phyloP scores from a whole-genome alignment of 2,888 invertebrate species.

The Philopedon plagiatum region DNA sequence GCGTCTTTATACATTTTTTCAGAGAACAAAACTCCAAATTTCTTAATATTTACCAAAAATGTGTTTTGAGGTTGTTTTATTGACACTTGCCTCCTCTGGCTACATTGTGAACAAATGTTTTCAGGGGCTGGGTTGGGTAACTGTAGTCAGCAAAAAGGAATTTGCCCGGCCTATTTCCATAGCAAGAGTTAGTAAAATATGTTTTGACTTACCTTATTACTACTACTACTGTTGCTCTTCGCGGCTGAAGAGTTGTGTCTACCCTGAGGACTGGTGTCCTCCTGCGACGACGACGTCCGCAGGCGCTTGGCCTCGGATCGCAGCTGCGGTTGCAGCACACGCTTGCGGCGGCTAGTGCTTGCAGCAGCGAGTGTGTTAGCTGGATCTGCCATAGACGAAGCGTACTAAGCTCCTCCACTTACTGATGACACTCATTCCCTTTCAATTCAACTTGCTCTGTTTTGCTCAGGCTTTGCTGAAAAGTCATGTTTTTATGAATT shows the following conservation, averaged over 20 bases:
- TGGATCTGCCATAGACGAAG: conserved; percentile 94
- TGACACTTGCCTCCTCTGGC: too few species aligned
- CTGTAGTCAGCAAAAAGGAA: too few species aligned
- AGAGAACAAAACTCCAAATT: too few species aligned
- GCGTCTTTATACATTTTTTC: too few species aligned
- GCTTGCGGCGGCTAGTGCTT: conserved; percentile 71
- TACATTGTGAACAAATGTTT: too few species aligned
- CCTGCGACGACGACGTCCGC: conserved; percentile 71
- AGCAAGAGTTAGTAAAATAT: neutral
- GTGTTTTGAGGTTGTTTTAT: too few species aligned
- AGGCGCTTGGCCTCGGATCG: conserved; percentile 74
- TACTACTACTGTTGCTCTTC: conserved; percentile 30
- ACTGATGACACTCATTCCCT: conserved; percentile 70
- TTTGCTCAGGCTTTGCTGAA: conserved; percentile 61
- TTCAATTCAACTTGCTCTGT: conserved; percentile 61
- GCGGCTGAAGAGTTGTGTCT: conserved; percentile 16
- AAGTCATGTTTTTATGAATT: conserved; percentile 40
- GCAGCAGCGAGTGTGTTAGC: conserved; percentile 80
- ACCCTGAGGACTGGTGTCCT: conserved; percentile 44
- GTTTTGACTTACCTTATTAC: conserved; percentile 34
- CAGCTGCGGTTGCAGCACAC: conserved; percentile 73
- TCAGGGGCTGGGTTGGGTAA: too few species aligned
- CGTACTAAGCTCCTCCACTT: conserved; percentile 80
- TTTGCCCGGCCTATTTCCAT: neutral
- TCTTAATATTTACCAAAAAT: too few species aligned